Evolutionary conservation across 2,113 vertebrate species (phyloP).

Genomic region (Myiozetetes cayanensis): DNA sequence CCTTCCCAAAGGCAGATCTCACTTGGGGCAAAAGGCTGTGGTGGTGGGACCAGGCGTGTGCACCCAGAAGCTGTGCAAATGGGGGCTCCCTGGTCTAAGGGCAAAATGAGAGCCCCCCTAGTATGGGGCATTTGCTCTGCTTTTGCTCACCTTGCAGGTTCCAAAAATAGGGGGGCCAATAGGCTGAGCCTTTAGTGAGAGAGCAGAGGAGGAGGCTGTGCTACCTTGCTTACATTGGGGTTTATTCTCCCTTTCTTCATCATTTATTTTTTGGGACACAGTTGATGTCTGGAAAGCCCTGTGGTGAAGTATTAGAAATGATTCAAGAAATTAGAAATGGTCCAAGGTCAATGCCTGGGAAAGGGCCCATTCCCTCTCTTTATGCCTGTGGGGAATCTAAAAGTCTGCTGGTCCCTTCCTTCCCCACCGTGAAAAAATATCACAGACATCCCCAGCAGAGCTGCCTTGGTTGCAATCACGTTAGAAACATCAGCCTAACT

Average conservation of each 20-base stretch:
- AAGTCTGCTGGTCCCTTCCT: neutral
- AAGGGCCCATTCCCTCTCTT: neutral
- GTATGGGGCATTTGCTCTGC: neutral
- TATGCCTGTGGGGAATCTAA: rapidly evolving
- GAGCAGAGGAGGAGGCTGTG: neutral
- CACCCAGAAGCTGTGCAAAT: neutral
- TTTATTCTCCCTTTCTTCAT: neutral
- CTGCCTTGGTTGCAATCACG: neutral
- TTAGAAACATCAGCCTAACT: neutral
- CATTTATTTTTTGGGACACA: neutral
- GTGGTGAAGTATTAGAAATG: rapidly evolving
- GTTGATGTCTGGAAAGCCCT: neutral
- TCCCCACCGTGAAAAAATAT: neutral
- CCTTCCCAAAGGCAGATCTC: neutral
- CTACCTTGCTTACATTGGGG: neutral
- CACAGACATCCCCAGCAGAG: neutral
- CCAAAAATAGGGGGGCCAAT: neutral
- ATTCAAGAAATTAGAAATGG: rapidly evolving
- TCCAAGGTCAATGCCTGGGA: neutral
- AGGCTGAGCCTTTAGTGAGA: neutral
- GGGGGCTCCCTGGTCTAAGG: neutral
- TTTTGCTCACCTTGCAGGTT: neutral
- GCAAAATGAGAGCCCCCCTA: neutral
- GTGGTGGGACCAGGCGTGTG: neutral
- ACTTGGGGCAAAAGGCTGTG: neutral